Conservation (phyloP, 1,140 invertebrate genomes). For the Drosophila mauritiana region DNA sequence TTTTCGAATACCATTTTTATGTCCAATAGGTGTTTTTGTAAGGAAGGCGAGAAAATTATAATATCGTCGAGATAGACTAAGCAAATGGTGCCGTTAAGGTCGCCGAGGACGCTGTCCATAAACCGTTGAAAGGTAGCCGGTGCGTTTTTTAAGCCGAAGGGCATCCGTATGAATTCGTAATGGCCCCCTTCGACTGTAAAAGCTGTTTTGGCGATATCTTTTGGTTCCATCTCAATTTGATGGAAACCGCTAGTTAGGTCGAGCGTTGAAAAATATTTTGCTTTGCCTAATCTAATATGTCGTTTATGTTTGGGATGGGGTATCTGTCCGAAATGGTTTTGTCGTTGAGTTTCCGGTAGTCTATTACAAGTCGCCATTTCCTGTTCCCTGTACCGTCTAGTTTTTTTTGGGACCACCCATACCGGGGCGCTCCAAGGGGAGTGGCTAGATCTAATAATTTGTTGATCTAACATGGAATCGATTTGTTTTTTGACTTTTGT, state of each 20-base stretch:
- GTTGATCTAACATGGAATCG: conserved; percentile 12
- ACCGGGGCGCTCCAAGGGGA: conserved; percentile 14
- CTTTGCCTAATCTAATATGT: neutral
- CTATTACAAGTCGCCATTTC: conserved; percentile 20
- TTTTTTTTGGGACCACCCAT: conserved; percentile 28
- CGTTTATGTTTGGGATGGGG: neutral
- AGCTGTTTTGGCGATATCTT: neutral
- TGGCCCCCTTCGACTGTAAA: neutral
- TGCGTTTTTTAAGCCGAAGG: neutral
- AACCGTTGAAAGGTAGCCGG: neutral
- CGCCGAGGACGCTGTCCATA: neutral
- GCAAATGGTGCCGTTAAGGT: neutral
- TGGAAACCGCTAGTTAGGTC: neutral
- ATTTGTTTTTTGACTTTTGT: conserved; percentile 25
- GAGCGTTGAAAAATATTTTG: neutral
- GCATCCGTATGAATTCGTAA: neutral
- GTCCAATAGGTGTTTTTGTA: conserved; percentile 5
- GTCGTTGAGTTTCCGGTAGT: conserved; percentile 17
- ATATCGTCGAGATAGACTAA: neutral
- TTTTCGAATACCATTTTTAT: conserved; percentile 12
- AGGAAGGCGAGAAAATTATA: neutral
- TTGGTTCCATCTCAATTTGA: neutral
- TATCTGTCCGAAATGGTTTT: conserved; percentile 5
- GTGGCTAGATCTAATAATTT: conserved; percentile 21
- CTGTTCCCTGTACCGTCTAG: neutral